Conservation (phyloP, 2,113 vertebrate genomes). For the Notiomystis cincta region DNA sequence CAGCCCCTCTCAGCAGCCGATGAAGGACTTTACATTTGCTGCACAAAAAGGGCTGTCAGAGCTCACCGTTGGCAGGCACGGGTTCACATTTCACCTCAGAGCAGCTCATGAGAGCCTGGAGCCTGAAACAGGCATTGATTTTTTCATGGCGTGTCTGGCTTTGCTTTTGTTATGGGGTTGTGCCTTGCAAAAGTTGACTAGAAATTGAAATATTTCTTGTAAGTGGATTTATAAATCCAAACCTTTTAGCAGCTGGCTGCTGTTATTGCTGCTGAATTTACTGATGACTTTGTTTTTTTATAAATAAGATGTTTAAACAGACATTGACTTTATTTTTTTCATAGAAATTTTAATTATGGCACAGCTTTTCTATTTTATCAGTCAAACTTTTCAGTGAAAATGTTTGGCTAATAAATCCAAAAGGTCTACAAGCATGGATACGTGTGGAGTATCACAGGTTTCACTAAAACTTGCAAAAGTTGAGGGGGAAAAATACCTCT, state of each 20-base stretch:
- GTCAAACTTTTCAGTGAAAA: not conserved
- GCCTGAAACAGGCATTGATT: not conserved
- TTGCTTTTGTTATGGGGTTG: not conserved
- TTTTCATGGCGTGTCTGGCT: not conserved
- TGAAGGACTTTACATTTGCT: not conserved
- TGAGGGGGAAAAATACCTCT: not conserved
- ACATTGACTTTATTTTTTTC: not conserved
- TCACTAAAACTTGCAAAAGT: not conserved
- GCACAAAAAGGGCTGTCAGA: not conserved
- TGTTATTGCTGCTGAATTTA: not conserved
- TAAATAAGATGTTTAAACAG: not conserved
- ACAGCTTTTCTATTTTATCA: not conserved
- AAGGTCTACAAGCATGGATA: not conserved
- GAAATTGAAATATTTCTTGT: not conserved
- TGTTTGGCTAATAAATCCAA: not conserved
- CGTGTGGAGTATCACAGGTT: not conserved
- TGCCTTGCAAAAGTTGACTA: not conserved
- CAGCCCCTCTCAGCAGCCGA: not conserved
- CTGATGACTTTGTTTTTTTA: not conserved
- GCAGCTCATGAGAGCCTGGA: not conserved
- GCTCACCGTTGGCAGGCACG: not conserved
- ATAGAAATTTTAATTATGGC: not conserved
- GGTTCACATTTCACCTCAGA: not conserved
- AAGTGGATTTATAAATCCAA: not conserved
- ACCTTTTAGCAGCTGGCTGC: not conserved